A percentile compares a stretch with the other conserved stretches of the same genome.
These are phyloP conservation scores for Pelosia muscerda DNA, from an alignment of 2,888 invertebrate species.

Conservation along the genomic window DNA sequence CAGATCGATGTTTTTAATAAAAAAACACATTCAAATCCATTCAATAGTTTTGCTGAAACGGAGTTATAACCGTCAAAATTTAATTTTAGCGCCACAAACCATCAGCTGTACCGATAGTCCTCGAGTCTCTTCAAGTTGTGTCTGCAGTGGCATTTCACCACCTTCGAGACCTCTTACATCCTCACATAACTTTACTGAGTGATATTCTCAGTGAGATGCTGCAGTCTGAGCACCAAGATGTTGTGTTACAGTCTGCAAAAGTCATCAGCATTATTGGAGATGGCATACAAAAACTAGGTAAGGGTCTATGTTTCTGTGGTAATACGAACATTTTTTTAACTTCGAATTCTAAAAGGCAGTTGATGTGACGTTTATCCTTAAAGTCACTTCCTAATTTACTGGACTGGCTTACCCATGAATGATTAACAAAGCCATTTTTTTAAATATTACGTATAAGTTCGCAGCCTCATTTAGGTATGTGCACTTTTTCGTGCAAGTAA, in stretches of 20 bases:
- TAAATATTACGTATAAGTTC: too few relatives aligned
- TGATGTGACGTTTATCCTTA: too few relatives aligned
- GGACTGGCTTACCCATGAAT: too few relatives aligned
- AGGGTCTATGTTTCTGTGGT: background rate
- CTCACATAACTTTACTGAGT: constrained; percentile 87
- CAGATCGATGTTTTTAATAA: too few relatives aligned
- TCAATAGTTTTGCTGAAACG: background rate
- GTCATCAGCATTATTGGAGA: constrained; percentile 90
- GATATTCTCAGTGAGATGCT: constrained; percentile 87
- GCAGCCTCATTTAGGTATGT: too few relatives aligned
- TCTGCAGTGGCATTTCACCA: constrained; percentile 88
- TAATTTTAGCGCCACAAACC: constrained; percentile 72
- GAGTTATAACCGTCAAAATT: background rate
- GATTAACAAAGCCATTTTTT: too few relatives aligned
- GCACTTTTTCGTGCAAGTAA: too few relatives aligned
- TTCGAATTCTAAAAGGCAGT: background rate
- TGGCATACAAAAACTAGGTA: constrained; percentile 86
- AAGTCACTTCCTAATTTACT: too few relatives aligned
- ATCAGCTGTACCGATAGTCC: constrained; percentile 89
- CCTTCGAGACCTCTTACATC: constrained; percentile 83
- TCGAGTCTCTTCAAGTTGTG: constrained; percentile 92
- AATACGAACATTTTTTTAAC: background rate
- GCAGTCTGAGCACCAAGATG: constrained; percentile 88
- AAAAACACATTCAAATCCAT: too few relatives aligned
- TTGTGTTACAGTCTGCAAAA: constrained; percentile 90